Evolutionary conservation across 2,797 vertebrate species (phyloP).

Genomic region (Squalus acanthias): DNA sequence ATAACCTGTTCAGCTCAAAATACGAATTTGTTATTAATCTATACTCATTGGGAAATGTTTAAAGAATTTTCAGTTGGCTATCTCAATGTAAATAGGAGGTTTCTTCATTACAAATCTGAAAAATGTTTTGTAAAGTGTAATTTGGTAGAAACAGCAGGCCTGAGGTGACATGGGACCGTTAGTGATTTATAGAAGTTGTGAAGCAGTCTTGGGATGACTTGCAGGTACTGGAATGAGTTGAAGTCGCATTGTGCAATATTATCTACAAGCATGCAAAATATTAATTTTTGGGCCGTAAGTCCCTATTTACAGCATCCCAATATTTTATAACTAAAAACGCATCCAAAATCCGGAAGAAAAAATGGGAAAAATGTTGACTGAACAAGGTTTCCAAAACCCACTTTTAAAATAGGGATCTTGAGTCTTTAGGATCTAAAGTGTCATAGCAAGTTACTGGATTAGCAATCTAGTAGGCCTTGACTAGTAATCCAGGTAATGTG

Average conservation of each 20-base stretch:
- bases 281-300: neutral
- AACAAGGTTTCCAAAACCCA: neutral
- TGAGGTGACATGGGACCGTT: neutral
- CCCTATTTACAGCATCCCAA: neutral
- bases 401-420: neutral
- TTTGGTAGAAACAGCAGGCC: neutral
- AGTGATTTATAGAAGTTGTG: neutral
- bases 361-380: neutral
- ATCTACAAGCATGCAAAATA: neutral
- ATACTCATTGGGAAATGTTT: neutral
- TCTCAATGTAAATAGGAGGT: neutral
- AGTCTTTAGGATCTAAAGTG: neutral
- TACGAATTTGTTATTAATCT: neutral
- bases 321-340: neutral
- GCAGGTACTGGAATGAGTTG: neutral
- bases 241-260: neutral
- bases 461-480: neutral
- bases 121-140: neutral
- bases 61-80: neutral
- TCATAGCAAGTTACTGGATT: neutral
- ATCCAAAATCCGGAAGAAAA: neutral
- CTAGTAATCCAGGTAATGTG: neutral
- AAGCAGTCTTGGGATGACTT: neutral
- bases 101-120: neutral
- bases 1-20: neutral